These are phyloP conservation scores for Zonotrichia albicollis DNA, from an alignment of 2,797 vertebrate genomes.

Conservation along the genomic window DNA sequence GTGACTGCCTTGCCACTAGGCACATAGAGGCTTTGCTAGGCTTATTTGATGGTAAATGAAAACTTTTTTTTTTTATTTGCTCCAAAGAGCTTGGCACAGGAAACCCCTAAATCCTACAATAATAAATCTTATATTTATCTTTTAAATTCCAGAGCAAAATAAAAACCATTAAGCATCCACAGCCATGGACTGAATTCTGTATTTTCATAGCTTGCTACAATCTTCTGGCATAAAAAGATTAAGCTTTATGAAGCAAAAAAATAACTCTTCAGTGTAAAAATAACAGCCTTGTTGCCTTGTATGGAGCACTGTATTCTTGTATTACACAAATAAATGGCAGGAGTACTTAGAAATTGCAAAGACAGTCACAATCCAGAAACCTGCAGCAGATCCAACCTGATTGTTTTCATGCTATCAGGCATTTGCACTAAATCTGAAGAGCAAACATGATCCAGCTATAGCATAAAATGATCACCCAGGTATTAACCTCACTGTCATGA, in stretches of 20 bases:
- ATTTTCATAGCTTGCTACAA: not conserved
- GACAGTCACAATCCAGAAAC: not conserved
- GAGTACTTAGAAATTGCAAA: not conserved
- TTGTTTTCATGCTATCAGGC: not conserved
- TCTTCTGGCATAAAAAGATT: not conserved
- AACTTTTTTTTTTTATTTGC: not conserved
- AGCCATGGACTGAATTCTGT: not conserved
- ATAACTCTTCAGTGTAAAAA: not conserved
- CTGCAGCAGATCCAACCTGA: not conserved
- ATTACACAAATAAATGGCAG: not conserved
- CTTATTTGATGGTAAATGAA: conserved; percentile 20
- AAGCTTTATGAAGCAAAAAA: not conserved
- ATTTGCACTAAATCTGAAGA: not conserved
- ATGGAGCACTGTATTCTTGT: not conserved
- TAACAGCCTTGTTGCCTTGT: not conserved
- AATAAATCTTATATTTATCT: conserved; percentile 51
- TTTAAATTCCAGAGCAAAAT: conserved; percentile 37
- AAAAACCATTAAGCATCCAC: conserved; percentile 3
- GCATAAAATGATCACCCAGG: not conserved
- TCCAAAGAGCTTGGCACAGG: conserved; percentile 18
- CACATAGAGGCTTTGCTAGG: conserved; percentile 5
- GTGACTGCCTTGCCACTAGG: not conserved
- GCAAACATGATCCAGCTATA: not conserved
- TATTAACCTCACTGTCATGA: not conserved
- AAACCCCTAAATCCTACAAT: conserved; percentile 36